Base-by-base conservation (phyloP, 2,888 invertebrate genomes). In the Harpagoxenus sublaevis region DNA sequence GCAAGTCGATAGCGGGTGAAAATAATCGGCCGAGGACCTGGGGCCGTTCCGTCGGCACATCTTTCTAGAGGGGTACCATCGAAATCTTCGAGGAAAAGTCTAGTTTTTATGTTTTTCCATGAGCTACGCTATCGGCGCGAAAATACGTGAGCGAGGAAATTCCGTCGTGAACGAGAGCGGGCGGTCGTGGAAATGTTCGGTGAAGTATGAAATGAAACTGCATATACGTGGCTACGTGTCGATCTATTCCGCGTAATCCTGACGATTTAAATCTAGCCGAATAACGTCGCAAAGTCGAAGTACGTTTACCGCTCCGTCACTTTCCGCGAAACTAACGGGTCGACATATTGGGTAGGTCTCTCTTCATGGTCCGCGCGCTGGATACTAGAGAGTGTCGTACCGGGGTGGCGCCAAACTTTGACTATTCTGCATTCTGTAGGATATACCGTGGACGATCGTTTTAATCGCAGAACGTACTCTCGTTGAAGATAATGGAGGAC, bases 291-390 rank as follows among this genome's bases (percentile, higher is more conserved):
- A 8, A 87, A 83, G 63, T 39, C 42, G 42, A n/a, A 31, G 78
- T 71, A 71, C 23, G 42, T 87, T 81, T 83, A 71, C 87, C 66
- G 75, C 88, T 88, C 48, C 55, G 9, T 60, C 62, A 65, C 79
- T 88, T 86, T 87, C 79, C 10, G 48, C 31, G 74, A 88, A 87
- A 88, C 79, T 23, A 55, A 55, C 63, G 42, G 71, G 60, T 74
- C 88, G 73, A 88, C 83, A 88, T 88, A 86, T 83, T 73, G 84
- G 83, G 45, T n/a, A 84, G 90, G 92, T 5, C 91, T 91, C 87
- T 92, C 93, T 91, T 84, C 93, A 91, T 89, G 91, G 93, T 92
- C 91, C 93, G 93, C 86, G 92, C 91, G 70, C 8, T 18, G 8
- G 53, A 18, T 66, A 60, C 85, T 89, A 81, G 63, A 73, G 53